A percentile compares a stretch with the other conserved stretches of the same genome.
Evolutionary conservation across 2,888 invertebrate genomes (phyloP).

Genomic region (Cinara cedri): DNA sequence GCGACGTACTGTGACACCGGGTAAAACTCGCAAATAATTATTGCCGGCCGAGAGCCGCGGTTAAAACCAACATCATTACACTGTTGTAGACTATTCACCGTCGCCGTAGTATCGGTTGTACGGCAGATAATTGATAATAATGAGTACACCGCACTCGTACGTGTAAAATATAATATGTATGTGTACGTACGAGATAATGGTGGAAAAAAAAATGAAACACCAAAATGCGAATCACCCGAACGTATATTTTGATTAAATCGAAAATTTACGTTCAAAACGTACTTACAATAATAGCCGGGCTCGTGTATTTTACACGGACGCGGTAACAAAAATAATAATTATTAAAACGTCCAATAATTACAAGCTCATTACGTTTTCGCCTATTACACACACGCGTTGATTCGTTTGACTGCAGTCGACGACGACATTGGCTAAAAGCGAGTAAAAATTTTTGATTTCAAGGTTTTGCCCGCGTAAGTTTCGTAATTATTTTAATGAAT

Average conservation of each 20-base stretch:
- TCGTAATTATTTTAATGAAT: conserved; percentile 3
- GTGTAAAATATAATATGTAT: too few species aligned
- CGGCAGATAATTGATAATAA: too few species aligned
- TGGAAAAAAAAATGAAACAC: too few species aligned
- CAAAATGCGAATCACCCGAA: too few species aligned
- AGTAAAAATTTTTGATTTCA: conserved; percentile 17
- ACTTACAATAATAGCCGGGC: background rate
- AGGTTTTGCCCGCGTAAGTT: conserved; percentile 3
- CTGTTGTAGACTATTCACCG: too few species aligned
- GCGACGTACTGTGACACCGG: too few species aligned
- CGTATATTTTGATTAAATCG: background rate
- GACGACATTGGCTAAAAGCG: background rate
- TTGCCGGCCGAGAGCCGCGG: background rate
- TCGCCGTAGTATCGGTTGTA: too few species aligned
- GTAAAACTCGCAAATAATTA: too few species aligned
- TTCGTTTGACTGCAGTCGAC: background rate
- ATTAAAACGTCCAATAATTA: background rate
- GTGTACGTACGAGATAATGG: too few species aligned
- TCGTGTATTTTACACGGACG: too few species aligned
- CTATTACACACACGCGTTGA: background rate
- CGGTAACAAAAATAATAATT: background rate
- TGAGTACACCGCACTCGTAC: too few species aligned
- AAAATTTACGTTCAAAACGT: background rate
- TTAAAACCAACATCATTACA: background rate
- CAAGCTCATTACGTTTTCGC: background rate